These are phyloP conservation scores for Cliona cf. orientalis DNA, from an alignment of 37 sponge, comb jelly and placozoan genomes.

Conservation along the genomic window DNA sequence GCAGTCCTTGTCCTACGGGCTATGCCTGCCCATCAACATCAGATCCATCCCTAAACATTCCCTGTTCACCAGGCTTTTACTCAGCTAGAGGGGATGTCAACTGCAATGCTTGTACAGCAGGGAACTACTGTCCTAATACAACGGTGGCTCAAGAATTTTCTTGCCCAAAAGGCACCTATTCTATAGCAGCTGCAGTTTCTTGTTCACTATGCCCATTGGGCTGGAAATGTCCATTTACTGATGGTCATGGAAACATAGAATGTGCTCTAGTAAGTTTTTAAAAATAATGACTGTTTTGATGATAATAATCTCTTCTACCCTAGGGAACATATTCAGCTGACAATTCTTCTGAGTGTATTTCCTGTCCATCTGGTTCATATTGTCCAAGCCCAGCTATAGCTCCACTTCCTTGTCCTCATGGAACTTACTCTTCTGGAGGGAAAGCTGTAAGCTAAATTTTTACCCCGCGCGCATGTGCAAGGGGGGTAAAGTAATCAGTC, in stretches of 20 bases:
- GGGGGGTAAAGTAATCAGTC: no score
- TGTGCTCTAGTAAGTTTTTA: neutral
- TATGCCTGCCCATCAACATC: neutral
- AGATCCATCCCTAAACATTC: neutral
- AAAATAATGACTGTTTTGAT: neutral
- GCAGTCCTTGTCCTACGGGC: neutral
- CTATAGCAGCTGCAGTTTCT: neutral
- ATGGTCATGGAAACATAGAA: neutral
- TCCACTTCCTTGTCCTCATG: neutral
- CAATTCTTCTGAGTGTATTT: neutral
- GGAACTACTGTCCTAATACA: neutral
- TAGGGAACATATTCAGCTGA: slow-evolving; percentile 2
- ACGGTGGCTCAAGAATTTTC: neutral
- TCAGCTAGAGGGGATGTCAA: neutral
- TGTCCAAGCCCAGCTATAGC: neutral
- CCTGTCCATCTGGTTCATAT: neutral
- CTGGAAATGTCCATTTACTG: neutral
- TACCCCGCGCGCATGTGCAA: no score
- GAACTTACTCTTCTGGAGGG: neutral
- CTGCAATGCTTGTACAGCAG: slow-evolving; percentile 1
- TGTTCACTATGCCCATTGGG: slow-evolving; percentile 1
- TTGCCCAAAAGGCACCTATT: neutral
- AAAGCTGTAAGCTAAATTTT: neutral
- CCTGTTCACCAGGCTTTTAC: neutral
- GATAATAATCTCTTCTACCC: neutral